phyloP scores from a whole-genome alignment of 2,888 invertebrate genomes.

The Cheilosia urbana region DNA sequence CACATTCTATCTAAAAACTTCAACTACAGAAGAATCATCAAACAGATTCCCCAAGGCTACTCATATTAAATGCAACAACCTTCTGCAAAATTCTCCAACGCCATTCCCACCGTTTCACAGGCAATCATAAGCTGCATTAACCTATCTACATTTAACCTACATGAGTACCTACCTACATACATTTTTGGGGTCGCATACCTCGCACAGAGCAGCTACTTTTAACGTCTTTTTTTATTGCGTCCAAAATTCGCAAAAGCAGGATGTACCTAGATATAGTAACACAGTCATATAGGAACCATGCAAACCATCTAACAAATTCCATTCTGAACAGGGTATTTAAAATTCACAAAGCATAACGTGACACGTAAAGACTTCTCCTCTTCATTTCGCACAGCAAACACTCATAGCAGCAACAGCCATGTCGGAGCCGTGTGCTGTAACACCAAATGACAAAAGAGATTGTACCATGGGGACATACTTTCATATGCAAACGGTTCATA shows the following conservation, averaged over 20 bases:
- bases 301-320: conserved; percentile 57
- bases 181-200: conserved; percentile 47
- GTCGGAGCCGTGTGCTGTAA: conserved; percentile 13
- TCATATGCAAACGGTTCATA: conserved; percentile 62
- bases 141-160: neutral
- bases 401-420: conserved; percentile 1
- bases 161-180: conserved; percentile 12
- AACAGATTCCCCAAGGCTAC: too few relatives aligned
- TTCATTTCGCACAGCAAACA: conserved; percentile 46
- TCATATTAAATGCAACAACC: too few relatives aligned
- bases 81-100: too few relatives aligned
- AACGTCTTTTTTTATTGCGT: neutral
- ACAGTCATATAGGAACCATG: neutral
- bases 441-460: conserved; percentile 69
- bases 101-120: neutral
- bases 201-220: conserved; percentile 30
- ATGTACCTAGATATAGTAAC: conserved; percentile 25
- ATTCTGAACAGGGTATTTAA: conserved; percentile 59
- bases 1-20: too few relatives aligned
- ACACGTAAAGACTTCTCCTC: conserved; percentile 63
- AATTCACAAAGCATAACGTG: conserved; percentile 73
- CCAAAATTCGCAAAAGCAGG: conserved; percentile 24
- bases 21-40: too few relatives aligned
- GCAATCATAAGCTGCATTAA: neutral
- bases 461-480: conserved; percentile 57